A percentile compares a stretch with the other conserved stretches of the same genome.
Evolutionary conservation across 2,797 vertebrate genomes (phyloP).

Genomic region (Macrochelys suwanniensis): DNA sequence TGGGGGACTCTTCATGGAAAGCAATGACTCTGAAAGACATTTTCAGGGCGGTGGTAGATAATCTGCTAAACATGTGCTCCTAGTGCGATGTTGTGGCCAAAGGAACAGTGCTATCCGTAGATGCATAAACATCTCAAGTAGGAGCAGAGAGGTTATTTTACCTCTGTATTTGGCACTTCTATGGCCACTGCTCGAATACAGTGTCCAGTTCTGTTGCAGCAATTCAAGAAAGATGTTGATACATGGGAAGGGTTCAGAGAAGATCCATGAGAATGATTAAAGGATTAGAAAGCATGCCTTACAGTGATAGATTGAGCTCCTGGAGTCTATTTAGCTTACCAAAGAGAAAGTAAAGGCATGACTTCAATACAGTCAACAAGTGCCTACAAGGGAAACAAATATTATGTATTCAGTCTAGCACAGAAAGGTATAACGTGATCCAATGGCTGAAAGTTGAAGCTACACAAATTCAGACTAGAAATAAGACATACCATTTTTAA

Average conservation of each 20-base stretch:
- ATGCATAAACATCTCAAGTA: background rate
- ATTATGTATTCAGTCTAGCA: background rate
- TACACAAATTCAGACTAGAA: background rate
- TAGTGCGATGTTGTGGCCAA: background rate
- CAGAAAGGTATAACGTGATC: background rate
- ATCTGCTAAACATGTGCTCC: background rate
- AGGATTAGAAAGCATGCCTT: background rate
- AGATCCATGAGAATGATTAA: background rate
- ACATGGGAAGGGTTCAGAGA: background rate
- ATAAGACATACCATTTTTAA: background rate
- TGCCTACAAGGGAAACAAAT: background rate
- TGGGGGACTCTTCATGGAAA: background rate
- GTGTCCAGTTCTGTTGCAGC: background rate
- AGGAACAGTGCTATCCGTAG: background rate
- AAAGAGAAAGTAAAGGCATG: background rate
- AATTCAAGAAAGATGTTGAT: background rate
- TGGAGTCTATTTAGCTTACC: background rate
- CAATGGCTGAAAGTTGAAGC: background rate
- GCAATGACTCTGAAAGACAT: background rate
- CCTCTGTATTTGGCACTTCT: background rate
- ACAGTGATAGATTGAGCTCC: background rate
- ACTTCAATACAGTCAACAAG: background rate
- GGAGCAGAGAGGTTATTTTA: background rate
- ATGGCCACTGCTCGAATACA: background rate
- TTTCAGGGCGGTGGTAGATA: background rate